These are phyloP conservation scores for Daktulosphaira vitifoliae DNA, from an alignment of 1,140 invertebrate species.

Conservation along the genomic window DNA sequence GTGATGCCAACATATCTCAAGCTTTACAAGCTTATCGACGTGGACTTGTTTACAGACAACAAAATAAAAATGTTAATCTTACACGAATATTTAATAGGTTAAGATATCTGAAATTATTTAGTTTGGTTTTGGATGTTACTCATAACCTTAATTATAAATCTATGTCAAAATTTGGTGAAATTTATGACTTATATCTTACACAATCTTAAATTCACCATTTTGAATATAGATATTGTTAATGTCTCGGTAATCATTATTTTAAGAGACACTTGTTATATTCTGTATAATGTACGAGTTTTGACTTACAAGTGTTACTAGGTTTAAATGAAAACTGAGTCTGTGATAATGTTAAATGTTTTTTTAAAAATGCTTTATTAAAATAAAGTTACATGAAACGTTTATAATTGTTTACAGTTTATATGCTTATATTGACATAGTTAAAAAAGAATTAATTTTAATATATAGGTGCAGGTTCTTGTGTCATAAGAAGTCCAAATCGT, in stretches of 20 bases:
- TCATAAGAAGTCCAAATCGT: slow-evolving; percentile 19
- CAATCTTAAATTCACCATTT: neutral
- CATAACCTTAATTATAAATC: slow-evolving; percentile 19
- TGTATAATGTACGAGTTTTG: neutral
- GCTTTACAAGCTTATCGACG: slow-evolving; percentile 19
- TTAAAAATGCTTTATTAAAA: slow-evolving; percentile 17
- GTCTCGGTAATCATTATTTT: neutral
- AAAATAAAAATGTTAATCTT: slow-evolving; percentile 15
- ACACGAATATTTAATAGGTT: slow-evolving; percentile 18
- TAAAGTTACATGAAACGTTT: slow-evolving; percentile 13
- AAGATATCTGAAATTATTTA: slow-evolving; percentile 18
- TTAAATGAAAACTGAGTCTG: slow-evolving; percentile 17
- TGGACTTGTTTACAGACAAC: slow-evolving; percentile 12
- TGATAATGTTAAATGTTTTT: slow-evolving; percentile 22
- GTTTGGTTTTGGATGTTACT: slow-evolving; percentile 23
- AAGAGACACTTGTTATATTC: slow-evolving; percentile 6
- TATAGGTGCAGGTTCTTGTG: slow-evolving; percentile 1
- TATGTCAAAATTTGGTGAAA: slow-evolving; percentile 7
- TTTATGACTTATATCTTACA: slow-evolving; percentile 9
- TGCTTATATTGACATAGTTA: neutral
- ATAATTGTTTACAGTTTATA: neutral
- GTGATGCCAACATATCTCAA: slow-evolving; percentile 21
- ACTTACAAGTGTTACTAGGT: neutral
- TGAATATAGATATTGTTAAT: neutral
- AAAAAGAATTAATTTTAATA: neutral